Evolutionary conservation across 2,113 vertebrate genomes (phyloP).

Genomic region (Laterallus jamaicensis): DNA sequence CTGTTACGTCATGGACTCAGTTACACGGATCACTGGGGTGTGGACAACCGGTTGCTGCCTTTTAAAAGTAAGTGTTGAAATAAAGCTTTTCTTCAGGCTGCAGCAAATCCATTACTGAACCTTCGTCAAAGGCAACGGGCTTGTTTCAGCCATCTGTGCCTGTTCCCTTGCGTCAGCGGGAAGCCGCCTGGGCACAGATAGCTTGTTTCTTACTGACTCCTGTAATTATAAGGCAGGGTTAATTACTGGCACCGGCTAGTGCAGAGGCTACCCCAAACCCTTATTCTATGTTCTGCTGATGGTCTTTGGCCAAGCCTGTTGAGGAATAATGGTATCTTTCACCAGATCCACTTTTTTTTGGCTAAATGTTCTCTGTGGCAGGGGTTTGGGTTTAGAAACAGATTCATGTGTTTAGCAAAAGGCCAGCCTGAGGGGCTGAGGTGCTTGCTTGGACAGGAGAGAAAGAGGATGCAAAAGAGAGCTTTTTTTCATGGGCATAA

Average conservation of each 20-base stretch:
- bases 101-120: slow-evolving; percentile 22
- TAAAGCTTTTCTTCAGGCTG: slow-evolving; percentile 24
- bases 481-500: background rate
- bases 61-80: slow-evolving; percentile 34
- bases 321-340: background rate
- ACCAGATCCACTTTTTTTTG: background rate
- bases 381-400: background rate
- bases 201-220: background rate
- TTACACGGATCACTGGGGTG: slow-evolving; percentile 16
- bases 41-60: background rate
- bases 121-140: background rate
- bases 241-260: background rate
- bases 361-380: background rate
- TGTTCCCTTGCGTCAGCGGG: slow-evolving; percentile 39
- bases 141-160: background rate
- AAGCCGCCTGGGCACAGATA: background rate
- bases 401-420: background rate
- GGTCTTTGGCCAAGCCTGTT: background rate
- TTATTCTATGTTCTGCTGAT: background rate
- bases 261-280: background rate
- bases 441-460: background rate
- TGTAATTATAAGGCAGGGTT: background rate
- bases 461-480: background rate
- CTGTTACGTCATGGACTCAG: background rate
- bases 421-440: background rate